Percentiles rank a stretch among this genome's conserved stretches.
phyloP scores from a whole-genome alignment of 2,888 invertebrate species.

The Heteromyza rotundicornis region DNA sequence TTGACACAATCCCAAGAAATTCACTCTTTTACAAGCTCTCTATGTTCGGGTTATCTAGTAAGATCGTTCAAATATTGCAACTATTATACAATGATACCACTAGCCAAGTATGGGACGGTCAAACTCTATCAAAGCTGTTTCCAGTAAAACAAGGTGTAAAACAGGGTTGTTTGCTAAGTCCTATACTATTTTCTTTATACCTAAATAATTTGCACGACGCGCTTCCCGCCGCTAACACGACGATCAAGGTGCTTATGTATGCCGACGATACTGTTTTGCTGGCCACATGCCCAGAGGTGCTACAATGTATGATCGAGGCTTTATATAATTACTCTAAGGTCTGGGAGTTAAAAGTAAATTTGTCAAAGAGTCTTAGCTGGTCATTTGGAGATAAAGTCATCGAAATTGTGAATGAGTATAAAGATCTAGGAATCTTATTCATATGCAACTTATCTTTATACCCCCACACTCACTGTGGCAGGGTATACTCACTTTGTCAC shows the following conservation, averaged over 20 bases:
- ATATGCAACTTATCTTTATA: not conserved
- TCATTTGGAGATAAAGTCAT: not conserved
- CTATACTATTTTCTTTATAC: not conserved
- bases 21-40: conserved; percentile 1
- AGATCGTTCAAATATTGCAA: not conserved
- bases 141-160: not conserved
- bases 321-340: no score
- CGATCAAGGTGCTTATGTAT: no score
- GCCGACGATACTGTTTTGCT: no score
- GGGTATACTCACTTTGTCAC: no score
- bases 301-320: no score
- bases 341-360: no score
- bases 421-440: conserved; percentile 4
- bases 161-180: conserved; percentile 2
- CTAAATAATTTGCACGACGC: not conserved
- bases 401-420: conserved; percentile 10
- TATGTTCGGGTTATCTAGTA: not conserved
- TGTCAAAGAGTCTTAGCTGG: not conserved
- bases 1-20: conserved; percentile 2
- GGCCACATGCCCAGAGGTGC: no score
- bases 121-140: not conserved
- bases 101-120: not conserved
- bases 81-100: not conserved
- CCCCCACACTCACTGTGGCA: no score
- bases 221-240: no score